Evolutionary conservation across 2,797 vertebrate genomes (phyloP).

Genomic region (Pygocentrus nattereri): DNA sequence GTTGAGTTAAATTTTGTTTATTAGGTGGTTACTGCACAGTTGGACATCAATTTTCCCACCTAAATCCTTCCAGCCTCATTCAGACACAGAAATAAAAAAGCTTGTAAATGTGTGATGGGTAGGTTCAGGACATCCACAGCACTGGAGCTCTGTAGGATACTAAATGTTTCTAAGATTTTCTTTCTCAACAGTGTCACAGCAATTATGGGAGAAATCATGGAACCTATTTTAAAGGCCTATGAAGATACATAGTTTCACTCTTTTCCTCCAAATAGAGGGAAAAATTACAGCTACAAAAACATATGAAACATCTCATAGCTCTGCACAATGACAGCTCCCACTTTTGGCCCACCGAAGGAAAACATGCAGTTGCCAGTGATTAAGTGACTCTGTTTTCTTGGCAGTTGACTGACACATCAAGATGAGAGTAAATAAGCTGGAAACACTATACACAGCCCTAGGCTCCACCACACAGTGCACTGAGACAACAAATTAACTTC

Average conservation of each 20-base stretch:
- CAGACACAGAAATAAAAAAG: neutral
- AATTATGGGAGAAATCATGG: neutral
- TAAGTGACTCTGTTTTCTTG: conserved; percentile 29
- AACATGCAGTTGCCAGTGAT: conserved; percentile 42
- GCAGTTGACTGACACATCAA: conserved; percentile 43
- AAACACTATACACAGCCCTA: conserved; percentile 31
- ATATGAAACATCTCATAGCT: conserved; percentile 28
- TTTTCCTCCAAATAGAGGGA: neutral
- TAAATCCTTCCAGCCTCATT: neutral
- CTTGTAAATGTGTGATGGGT: neutral
- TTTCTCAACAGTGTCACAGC: neutral
- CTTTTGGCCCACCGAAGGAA: conserved; percentile 35
- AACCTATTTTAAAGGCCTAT: neutral
- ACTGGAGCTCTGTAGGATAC: neutral
- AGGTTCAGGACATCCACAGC: neutral
- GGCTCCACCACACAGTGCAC: conserved; percentile 24
- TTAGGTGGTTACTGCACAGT: neutral
- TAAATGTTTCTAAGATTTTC: neutral
- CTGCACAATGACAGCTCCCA: neutral
- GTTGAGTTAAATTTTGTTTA: neutral
- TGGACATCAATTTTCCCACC: neutral
- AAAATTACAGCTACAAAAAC: conserved; percentile 12
- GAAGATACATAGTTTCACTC: neutral
- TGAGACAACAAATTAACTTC: conserved; percentile 26
- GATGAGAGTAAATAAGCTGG: conserved; percentile 42